Conservation (phyloP, 1,140 invertebrate genomes). For the Tribolium madens region DNA sequence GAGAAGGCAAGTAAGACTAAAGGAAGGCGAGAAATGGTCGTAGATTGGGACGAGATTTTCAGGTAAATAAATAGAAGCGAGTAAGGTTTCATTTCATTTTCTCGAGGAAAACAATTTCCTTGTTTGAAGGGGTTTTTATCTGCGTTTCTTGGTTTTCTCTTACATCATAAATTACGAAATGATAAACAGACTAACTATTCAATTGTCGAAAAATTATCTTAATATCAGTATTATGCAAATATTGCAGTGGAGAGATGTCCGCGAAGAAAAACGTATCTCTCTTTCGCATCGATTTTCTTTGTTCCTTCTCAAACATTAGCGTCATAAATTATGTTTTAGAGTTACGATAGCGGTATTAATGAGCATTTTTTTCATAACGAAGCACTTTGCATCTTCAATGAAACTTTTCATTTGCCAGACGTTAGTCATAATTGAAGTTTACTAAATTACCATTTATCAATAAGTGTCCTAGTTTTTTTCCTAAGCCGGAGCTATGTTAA, state of each 20-base stretch:
- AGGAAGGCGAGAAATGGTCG: slow-evolving; percentile 63
- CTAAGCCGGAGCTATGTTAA: not conserved
- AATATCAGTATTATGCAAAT: slow-evolving; percentile 28
- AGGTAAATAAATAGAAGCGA: slow-evolving; percentile 67
- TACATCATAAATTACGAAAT: not conserved
- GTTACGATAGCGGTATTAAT: slow-evolving; percentile 2
- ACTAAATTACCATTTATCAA: not conserved
- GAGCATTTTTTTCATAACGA: not conserved
- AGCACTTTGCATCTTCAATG: not conserved
- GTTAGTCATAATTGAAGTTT: not conserved
- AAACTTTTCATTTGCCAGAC: not conserved
- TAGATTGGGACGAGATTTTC: slow-evolving; percentile 76
- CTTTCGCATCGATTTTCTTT: slow-evolving; percentile 41
- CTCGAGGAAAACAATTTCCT: slow-evolving; percentile 23
- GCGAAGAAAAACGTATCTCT: slow-evolving; percentile 21
- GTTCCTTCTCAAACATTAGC: slow-evolving; percentile 32
- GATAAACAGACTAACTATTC: slow-evolving; percentile 8
- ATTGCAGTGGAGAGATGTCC: not conserved
- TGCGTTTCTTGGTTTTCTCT: slow-evolving; percentile 1
- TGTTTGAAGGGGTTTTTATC: slow-evolving; percentile 27
- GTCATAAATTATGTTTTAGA: slow-evolving; percentile 23
- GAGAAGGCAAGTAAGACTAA: slow-evolving; percentile 65
- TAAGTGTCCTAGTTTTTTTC: not conserved
- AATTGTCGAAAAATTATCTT: slow-evolving; percentile 23
- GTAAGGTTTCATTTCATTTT: slow-evolving; percentile 32